These are phyloP conservation scores for Okamejei kenojei DNA, from an alignment of 2,797 vertebrate genomes.

Conservation along the genomic window DNA sequence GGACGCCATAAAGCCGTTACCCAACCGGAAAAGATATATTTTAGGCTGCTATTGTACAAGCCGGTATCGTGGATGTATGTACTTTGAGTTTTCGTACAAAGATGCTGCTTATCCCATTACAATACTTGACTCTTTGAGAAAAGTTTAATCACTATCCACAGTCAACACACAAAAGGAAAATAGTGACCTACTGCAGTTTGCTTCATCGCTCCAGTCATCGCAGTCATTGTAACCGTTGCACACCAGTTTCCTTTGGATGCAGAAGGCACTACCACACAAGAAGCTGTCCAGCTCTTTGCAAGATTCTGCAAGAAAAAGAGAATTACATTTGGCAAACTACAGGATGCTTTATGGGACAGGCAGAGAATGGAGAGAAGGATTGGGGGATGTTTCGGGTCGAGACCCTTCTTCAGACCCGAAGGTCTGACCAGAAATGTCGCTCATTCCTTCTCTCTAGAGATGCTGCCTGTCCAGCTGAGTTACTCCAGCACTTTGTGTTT, in stretches of 20 bases:
- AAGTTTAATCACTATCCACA: neutral
- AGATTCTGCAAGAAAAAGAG: constrained; percentile 54
- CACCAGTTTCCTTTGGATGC: constrained; percentile 73
- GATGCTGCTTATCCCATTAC: constrained; percentile 31
- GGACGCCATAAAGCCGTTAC: neutral
- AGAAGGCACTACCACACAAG: constrained; percentile 74
- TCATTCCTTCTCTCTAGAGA: no score
- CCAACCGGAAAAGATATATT: neutral
- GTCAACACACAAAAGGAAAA: neutral
- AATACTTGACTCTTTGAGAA: neutral
- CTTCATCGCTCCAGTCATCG: constrained; percentile 88
- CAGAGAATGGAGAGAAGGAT: no score
- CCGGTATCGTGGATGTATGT: neutral
- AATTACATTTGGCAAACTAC: neutral
- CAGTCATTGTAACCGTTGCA: constrained; percentile 94
- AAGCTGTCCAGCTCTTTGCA: constrained; percentile 74
- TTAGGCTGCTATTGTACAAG: neutral
- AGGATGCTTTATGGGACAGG: neutral
- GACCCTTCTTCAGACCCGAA: no score
- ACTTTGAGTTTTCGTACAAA: accelerated
- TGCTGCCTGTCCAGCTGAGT: no score
- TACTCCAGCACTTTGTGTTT: no score
- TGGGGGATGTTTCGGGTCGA: no score
- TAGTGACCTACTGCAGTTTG: constrained; percentile 70
- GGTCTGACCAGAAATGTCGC: no score